These are phyloP conservation scores for Prochilodus magdalenae DNA, from an alignment of 2,113 vertebrate species.

Conservation along the genomic window DNA sequence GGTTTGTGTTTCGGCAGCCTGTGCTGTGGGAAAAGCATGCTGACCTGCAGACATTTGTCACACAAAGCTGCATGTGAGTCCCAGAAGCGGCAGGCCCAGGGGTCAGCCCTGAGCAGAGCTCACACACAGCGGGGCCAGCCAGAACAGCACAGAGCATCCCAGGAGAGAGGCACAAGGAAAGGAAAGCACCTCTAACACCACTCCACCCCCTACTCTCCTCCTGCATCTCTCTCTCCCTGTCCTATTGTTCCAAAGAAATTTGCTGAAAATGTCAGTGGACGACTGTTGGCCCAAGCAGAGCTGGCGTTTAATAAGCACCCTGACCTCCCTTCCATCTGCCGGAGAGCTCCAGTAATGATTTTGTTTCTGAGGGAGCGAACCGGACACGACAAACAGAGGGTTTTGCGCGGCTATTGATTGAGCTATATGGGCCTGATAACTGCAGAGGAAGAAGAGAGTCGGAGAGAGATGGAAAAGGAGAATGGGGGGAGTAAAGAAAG, in stretches of 20 bases:
- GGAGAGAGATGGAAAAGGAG: not conserved
- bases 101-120: not conserved
- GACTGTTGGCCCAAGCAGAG: constrained; percentile 27
- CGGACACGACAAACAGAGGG: constrained; percentile 12
- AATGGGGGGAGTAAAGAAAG: constrained; percentile 49
- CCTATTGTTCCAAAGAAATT: constrained; percentile 15
- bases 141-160: not conserved
- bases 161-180: not conserved
- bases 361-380: constrained; percentile 41
- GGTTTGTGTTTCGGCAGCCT: not conserved
- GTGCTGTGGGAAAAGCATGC: not conserved
- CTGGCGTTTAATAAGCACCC: constrained; percentile 44
- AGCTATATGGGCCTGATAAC: constrained; percentile 43
- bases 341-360: constrained; percentile 39
- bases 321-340: constrained; percentile 42
- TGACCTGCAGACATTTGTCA: constrained; percentile 6
- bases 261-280: constrained; percentile 7
- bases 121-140: not conserved
- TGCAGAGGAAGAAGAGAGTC: constrained; percentile 22
- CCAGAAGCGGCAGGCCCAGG: not conserved
- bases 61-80: constrained; percentile 1
- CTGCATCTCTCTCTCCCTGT: not conserved
- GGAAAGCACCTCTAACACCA: not conserved
- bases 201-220: not conserved
- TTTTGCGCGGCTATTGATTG: constrained; percentile 44